These are phyloP conservation scores for Phorcus lineatus DNA, from an alignment of 2,888 invertebrate species.

Conservation along the genomic window DNA sequence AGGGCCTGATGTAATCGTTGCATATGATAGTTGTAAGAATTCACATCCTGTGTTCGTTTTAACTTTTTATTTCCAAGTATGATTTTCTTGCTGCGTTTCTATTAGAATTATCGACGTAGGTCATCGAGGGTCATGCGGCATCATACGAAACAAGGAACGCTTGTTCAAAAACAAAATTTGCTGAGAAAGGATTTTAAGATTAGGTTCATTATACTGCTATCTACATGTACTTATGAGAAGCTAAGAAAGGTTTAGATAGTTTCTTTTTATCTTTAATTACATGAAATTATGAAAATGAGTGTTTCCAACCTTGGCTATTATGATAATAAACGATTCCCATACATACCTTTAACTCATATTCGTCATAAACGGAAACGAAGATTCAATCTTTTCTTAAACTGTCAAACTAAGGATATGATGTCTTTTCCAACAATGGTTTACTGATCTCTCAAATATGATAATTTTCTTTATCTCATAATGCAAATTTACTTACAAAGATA, in stretches of 20 bases:
- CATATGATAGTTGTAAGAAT: too few species aligned
- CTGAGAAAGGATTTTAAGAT: background rate
- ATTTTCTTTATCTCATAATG: too few species aligned
- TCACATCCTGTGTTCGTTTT: too few species aligned
- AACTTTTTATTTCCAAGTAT: background rate
- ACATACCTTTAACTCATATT: background rate
- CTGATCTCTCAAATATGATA: background rate
- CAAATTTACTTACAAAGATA: too few species aligned
- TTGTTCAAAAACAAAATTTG: slow-evolving; percentile 13
- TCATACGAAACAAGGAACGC: background rate
- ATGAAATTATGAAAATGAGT: slow-evolving; percentile 13
- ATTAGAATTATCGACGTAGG: slow-evolving; percentile 4
- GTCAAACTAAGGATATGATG: background rate
- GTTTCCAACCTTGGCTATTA: slow-evolving; percentile 12
- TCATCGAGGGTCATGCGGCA: background rate
- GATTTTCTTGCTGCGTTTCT: slow-evolving; percentile 1
- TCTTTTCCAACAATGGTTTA: background rate
- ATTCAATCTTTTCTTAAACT: background rate
- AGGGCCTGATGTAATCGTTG: too few species aligned
- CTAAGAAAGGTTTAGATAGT: background rate
- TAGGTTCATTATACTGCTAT: background rate
- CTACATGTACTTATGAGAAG: background rate
- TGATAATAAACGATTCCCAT: background rate
- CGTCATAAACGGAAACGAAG: background rate
- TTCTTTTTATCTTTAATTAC: slow-evolving; percentile 15